Evolutionary conservation across 2,888 invertebrate genomes (phyloP).

Genomic region (Achlya flavicornis): DNA sequence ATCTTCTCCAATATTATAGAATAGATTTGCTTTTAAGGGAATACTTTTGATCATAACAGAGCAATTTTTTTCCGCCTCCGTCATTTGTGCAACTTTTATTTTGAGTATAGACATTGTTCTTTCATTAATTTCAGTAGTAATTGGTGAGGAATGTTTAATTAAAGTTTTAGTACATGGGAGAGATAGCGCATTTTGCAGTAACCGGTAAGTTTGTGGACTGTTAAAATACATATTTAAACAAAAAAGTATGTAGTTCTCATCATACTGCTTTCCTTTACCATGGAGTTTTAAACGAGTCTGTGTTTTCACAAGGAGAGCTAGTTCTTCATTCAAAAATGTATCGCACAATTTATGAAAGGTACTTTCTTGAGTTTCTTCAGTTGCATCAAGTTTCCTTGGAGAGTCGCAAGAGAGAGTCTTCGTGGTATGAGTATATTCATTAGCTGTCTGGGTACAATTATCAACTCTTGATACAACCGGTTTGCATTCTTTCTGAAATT

Average conservation of each 20-base stretch:
- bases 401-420: not conserved
- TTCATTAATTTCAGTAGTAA: conserved; percentile 28
- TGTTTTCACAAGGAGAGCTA: conserved; percentile 28
- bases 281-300: conserved; percentile 22
- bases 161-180: conserved; percentile 15
- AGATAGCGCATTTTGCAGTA: conserved; percentile 13
- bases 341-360: conserved; percentile 23
- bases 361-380: conserved; percentile 14
- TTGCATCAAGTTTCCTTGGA: conserved; percentile 7
- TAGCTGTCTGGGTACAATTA: not conserved
- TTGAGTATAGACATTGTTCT: conserved; percentile 25
- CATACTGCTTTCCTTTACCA: conserved; percentile 16
- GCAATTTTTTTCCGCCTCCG: conserved; percentile 32
- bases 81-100: conserved; percentile 33
- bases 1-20: conserved; percentile 32
- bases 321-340: conserved; percentile 23
- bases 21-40: conserved; percentile 31
- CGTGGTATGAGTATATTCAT: conserved; percentile 8
- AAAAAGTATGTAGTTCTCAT: conserved; percentile 17
- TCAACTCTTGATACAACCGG: not conserved
- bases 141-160: conserved; percentile 19
- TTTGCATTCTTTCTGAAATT: not conserved
- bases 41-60: conserved; percentile 25
- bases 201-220: conserved; percentile 16
- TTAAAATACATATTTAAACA: conserved; percentile 29